Base-by-base conservation (phyloP, 1,140 invertebrate species). In the Thaumatotibia leucotreta region DNA sequence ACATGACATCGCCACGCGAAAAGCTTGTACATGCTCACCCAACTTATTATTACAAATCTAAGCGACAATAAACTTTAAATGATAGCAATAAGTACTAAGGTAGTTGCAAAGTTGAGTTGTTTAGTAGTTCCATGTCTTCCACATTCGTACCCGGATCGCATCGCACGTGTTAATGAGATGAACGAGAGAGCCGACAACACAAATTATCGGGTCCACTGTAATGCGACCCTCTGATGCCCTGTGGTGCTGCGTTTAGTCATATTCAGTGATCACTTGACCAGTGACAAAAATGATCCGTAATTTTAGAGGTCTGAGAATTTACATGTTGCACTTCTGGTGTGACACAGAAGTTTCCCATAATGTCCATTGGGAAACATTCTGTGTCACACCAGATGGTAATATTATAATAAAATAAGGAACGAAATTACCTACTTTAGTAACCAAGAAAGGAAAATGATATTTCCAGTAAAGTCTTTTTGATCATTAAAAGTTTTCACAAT, bases 191-290 rank as follows among this genome's bases (percentile, higher is more conserved):
- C 63, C 72, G 75, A 74, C 78, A 72, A 76, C 75, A 76, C 76
- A 81, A 79, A 84, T 84, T 82, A 82, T 82, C 80, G 66, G 72
- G 64, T 69, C 52, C 69, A 66, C 67, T 72, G 76, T 79, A 77
- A 76, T 77, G 69, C 80, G 76, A 77, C 79, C 80, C 74, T 76
- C 74, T 70, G 66, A 73, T 77, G 76, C 76, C 76, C 76, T 71
- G 58, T 39, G 45, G 58, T 77, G 79, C 75, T 58, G 61, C 73
- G 72, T 86, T 86, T 73, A 70, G 29, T 45, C 10, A 14, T 8
- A 24, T 17, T 58, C 29, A 31, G 52, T 58, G 10, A n/a, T n/a
- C n/a, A n/a, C n/a, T n/a, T n/a, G n/a, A n/a, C n/a, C n/a, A n/a
- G n/a, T n/a, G n/a, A n/a, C n/a, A n/a, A n/a, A n/a, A n/a, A n/a